Percentiles rank a stretch among this genome's conserved stretches.
Evolutionary conservation across 2,888 invertebrate genomes (phyloP).

Genomic region (Microctonus aethiopoides): DNA sequence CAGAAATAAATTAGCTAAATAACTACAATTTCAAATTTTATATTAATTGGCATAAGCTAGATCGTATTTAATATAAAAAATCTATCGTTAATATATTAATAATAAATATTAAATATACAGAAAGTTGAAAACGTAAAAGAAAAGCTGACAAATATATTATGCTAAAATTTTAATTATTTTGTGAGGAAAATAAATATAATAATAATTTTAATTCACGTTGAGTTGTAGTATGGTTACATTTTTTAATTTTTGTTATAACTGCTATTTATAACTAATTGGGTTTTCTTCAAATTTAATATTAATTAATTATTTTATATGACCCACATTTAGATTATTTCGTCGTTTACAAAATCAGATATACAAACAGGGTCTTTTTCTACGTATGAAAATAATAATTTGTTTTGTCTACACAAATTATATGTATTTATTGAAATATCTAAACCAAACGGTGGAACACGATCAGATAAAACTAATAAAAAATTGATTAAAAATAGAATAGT

Average conservation of each 20-base stretch:
- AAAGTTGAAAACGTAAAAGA: not conserved
- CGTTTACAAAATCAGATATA: too few species aligned
- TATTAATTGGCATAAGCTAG: conserved; percentile 22
- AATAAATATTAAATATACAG: not conserved
- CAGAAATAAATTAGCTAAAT: conserved; percentile 7
- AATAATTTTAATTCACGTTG: too few species aligned
- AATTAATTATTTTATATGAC: too few species aligned
- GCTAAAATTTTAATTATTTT: not conserved
- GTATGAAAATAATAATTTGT: too few species aligned
- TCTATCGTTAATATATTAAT: not conserved
- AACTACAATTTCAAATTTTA: conserved; percentile 10
- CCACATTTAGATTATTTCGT: too few species aligned
- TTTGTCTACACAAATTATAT: too few species aligned
- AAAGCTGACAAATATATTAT: not conserved
- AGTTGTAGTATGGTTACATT: not conserved
- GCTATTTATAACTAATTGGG: too few species aligned
- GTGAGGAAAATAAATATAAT: not conserved
- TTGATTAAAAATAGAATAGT: conserved; percentile 51
- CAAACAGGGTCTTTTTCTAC: not conserved
- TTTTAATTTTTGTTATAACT: too few species aligned
- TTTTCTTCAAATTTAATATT: too few species aligned
- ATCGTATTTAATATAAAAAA: not conserved
- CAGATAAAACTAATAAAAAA: conserved; percentile 49
- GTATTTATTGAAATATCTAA: conserved; percentile 38
- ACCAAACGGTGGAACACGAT: conserved; percentile 46